Conservation (phyloP, 2,797 vertebrate genomes). For the Oreochromis mossambicus region DNA sequence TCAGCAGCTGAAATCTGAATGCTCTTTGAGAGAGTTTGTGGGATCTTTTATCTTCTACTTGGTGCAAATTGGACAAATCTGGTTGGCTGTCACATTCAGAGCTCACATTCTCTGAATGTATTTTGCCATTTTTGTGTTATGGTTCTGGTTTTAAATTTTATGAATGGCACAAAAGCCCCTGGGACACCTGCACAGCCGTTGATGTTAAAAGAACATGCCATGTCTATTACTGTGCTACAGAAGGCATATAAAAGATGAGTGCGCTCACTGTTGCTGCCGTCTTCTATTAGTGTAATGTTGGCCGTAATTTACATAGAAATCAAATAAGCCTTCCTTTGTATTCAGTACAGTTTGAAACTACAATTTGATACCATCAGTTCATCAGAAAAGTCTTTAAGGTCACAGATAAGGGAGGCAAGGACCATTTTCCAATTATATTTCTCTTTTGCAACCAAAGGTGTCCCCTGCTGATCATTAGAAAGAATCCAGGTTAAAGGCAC, state of each 20-base stretch:
- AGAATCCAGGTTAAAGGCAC: background rate
- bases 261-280: accelerated
- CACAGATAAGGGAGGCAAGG: background rate
- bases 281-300: background rate
- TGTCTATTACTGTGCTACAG: background rate
- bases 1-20: background rate
- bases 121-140: background rate
- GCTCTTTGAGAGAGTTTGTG: background rate
- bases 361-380: background rate
- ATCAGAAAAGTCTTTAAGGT: background rate
- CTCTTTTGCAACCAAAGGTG: background rate
- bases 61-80: background rate
- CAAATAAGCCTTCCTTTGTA: background rate
- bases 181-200: background rate
- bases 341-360: background rate
- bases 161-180: background rate
- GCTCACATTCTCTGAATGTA: background rate
- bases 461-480: background rate
- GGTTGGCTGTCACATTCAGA: background rate
- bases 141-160: background rate
- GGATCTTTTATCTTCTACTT: background rate
- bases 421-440: background rate
- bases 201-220: background rate
- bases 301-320: background rate
- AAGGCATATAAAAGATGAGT: background rate